Conservation (phyloP, 2,888 invertebrate genomes). For the Netelia virgata region DNA sequence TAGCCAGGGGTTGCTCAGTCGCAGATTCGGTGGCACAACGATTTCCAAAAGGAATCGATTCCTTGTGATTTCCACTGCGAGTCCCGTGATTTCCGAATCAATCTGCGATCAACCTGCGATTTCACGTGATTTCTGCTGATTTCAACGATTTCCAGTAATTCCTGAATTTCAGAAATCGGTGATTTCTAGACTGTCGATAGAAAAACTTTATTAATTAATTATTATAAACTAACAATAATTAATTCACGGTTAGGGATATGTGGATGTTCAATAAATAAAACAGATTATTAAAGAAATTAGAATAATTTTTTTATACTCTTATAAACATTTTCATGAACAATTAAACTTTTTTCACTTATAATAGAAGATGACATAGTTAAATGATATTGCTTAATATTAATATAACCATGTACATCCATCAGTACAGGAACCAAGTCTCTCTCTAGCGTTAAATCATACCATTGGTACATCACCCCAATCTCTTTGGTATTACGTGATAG, state of each 20-base stretch:
- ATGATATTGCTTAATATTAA: conserved; percentile 44
- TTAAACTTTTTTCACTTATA: conserved; percentile 52
- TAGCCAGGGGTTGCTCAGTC: conserved; percentile 41
- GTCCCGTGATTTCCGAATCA: not conserved
- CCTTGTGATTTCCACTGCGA: conserved; percentile 10
- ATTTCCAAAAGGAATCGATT: conserved; percentile 41
- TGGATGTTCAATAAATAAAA: conserved; percentile 31
- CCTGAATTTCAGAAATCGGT: not conserved
- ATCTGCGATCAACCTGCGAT: conserved; percentile 23
- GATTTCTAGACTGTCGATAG: conserved; percentile 16
- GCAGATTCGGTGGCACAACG: conserved; percentile 23
- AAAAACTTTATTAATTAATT: not conserved
- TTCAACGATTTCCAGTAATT: conserved; percentile 18
- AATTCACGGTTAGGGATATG: conserved; percentile 4
- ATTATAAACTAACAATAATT: conserved; percentile 23
- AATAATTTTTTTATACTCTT: conserved; percentile 46
- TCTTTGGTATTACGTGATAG: conserved; percentile 27
- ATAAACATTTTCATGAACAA: conserved; percentile 46
- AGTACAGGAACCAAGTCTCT: conserved; percentile 43
- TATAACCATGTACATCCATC: conserved; percentile 53
- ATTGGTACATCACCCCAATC: conserved; percentile 45
- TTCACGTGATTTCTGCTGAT: conserved; percentile 37
- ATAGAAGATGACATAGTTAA: conserved; percentile 46
- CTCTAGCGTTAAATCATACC: conserved; percentile 42
- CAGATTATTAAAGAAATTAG: conserved; percentile 39